Evolutionary conservation across 1,140 invertebrate species (phyloP), one percentile per base, ranked within the genome.

Genomic region (Calliphora vicina): DNA sequence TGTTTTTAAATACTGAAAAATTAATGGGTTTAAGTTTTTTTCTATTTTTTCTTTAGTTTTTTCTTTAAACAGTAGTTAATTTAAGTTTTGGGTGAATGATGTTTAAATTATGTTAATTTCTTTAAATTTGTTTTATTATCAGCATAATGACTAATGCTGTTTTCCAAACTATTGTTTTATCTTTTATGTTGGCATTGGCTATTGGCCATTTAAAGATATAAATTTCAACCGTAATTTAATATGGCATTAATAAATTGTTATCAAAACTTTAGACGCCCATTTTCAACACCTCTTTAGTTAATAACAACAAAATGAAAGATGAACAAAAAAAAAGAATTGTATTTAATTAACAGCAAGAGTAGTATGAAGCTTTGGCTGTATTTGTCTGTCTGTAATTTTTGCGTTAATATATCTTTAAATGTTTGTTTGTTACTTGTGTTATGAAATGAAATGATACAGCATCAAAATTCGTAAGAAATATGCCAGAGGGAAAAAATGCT

Each of bases 21-120:
- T 67, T 67, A 67, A 67, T 23, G 2, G 10, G 9, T 67, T 20
- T 23, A 25, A 67, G 5, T 23, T 67, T 23, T 67, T 10, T 1
- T 17, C n/a, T 8, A 23, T 3, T 67, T 23, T 67, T 3, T 23
- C n/a, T 23, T 67, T n/a, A 5, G 1, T 23, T 67, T 67, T 20
- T 17, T n/a, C 1, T 15, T 13, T 23, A 67, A 67, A 67, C 61
- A 23, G 61, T 67, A 67, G 61, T 67, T 23, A 20, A 20, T 23
- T 10, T 23, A 23, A 8, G 23, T 20, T 23, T 23, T 67, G n/a
- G 2, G n/a, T 67, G 61, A 67, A 67, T 23, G 23, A 67, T 67
- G 61, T 23, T 67, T 67, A 67, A 67, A 67, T 23, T 67, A 67
- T 67, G 61, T 67, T 67, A 67, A 67, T 67, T 67, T 57, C 15